Base-by-base conservation (phyloP, 2,888 invertebrate species). In the Drosophila helvetica region DNA sequence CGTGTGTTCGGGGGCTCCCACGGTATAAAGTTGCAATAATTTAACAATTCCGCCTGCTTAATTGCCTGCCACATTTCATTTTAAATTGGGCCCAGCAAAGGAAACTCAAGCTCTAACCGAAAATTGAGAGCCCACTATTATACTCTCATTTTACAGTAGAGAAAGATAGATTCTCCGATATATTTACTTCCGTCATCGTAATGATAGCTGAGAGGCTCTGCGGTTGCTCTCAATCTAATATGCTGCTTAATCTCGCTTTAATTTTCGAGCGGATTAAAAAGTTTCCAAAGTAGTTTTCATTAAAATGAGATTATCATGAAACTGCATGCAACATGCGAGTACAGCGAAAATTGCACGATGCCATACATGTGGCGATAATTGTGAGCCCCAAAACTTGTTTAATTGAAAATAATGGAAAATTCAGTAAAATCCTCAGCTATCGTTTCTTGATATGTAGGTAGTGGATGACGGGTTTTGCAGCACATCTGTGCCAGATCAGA, bases 61-160 rank as follows among this genome's bases (percentile, higher is more conserved):
- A 91, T 91, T 91, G 90, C 91, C 86, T 87, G 88, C 88, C 90
- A 91, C 91, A 91, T 91, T 91, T 91, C 88, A 91, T 91, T 90
- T 90, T 83, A 81, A 75, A 79, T 74, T 55, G 46, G 61, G 60
- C 42, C 17, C n/a, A 6, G 67, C 66, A 22, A 6, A 30, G 33
- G n/a, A 38, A 22, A 19, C 12, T 68, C 18, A n/a, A 38, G 38
- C 38, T 38, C 15, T 38, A 38, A n/a, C 38, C n/a, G 2, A 38
- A 64, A 77, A 55, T 79, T 56, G 18, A 58, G n/a, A 58, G 30
- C 30, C 12, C 12, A 33, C 33, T 33, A 33, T 10, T 33, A 5
- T 15, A 4, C 22, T 22, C 22, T n/a, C n/a, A n/a, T n/a, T n/a
- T n/a, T n/a, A n/a, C n/a, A n/a, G n/a, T n/a, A n/a, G n/a, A n/a